Base-by-base conservation (phyloP, 2,888 invertebrate genomes). In the Amphiduros pacificus region DNA sequence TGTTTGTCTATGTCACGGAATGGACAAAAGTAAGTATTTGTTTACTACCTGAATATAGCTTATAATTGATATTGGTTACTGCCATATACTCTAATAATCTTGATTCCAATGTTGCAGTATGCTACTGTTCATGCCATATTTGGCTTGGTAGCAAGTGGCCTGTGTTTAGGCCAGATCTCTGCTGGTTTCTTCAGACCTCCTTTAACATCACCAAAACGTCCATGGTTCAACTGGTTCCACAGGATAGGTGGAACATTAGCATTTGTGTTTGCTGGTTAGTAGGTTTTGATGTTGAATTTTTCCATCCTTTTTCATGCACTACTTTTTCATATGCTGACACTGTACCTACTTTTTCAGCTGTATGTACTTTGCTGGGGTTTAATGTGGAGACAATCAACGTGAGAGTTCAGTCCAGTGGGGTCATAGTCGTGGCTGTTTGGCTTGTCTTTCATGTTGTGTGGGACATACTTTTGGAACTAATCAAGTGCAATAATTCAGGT, bases 221-320 rank as follows among this genome's bases (percentile, higher is more conserved):
- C 90, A 0, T 83, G 91, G 60, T 95, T 95, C 85, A 96, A 95
- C 84, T 95, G 94, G 94, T 81, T 87, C 1, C 95, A 96, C 82
- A 94, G 94, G 92, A 84, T 91, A 55, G 87, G 89, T 49, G 96
- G 96, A 49, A 94, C 94, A 82, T 84, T 88, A 0, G 92, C 94
- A 0, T 72, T 72, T 49, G 67, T 73, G 27, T 51, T 71, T 14
- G 67, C 75, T 54, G 75, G 75, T 73, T 65, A 44, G 32, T 36
- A 44, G n/a, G 11, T 22, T 11, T 26, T 52, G 24, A 22, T 36
- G 20, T 22, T 14, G 36, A 24, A 29, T 22, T 50, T 11, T 20
- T n/a, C 17, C 14, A 20, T 58, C n/a, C n/a, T n/a, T n/a, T n/a
- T 17, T 4, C 4, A 31, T 55, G 24, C 31, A 5, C 11, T 36